Conservation (phyloP, 1,140 invertebrate genomes). For the Platyscapa corneri region DNA sequence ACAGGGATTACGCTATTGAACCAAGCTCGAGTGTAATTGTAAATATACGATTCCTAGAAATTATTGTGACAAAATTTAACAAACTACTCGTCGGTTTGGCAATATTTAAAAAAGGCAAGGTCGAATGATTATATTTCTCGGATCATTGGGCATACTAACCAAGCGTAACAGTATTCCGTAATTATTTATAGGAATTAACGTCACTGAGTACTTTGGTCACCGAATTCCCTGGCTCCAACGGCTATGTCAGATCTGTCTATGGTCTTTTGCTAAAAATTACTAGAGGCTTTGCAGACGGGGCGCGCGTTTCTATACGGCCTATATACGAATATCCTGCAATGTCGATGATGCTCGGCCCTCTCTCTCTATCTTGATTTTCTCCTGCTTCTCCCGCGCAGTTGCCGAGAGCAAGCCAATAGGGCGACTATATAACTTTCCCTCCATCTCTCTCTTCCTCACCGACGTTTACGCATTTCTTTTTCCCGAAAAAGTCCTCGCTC, state of each 20-base stretch:
- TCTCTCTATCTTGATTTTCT: not conserved
- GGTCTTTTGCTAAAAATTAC: not conserved
- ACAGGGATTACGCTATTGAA: not conserved
- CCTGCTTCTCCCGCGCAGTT: constrained; percentile 1
- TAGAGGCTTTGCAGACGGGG: not conserved
- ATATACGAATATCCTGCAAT: constrained; percentile 10
- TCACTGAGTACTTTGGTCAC: not conserved
- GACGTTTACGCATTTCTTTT: not conserved
- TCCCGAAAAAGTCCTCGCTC: not conserved
- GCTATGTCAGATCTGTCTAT: not conserved
- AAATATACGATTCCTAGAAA: not conserved
- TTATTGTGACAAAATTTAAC: not conserved
- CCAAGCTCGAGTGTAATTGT: not conserved
- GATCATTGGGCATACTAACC: not conserved
- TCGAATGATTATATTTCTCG: not conserved
- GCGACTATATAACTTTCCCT: constrained; percentile 1
- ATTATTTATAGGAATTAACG: not conserved
- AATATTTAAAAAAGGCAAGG: not conserved
- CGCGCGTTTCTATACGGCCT: not conserved
- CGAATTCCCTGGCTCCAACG: too few relatives aligned
- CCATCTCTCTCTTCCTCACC: not conserved
- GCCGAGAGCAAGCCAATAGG: not conserved
- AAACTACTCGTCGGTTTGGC: not conserved
- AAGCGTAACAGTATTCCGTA: not conserved
- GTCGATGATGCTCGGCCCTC: not conserved